Percentiles rank a stretch among this genome's conserved stretches.
Conservation (phyloP, 2,888 invertebrate species). For the Sinhomidia bicolor region DNA sequence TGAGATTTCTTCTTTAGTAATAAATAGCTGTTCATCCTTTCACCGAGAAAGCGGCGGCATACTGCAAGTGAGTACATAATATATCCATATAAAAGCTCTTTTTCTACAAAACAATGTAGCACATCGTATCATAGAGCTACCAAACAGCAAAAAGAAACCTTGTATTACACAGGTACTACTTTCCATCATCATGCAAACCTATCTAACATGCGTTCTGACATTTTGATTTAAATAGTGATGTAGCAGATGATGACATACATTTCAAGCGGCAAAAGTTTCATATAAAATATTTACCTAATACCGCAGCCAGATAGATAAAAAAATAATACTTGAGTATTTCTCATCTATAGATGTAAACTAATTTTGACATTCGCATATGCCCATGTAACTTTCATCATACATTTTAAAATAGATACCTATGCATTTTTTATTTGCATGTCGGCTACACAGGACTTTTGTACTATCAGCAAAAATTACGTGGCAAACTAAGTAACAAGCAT, state of each 20-base stretch:
- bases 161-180: too few species aligned
- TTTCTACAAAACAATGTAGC: not conserved
- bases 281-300: not conserved
- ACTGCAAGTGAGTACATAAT: not conserved
- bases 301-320: too few species aligned
- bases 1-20: slow-evolving; percentile 2
- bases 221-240: slow-evolving; percentile 10
- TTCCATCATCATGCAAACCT: too few species aligned
- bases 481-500: slow-evolving; percentile 36
- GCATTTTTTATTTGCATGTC: not conserved
- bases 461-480: slow-evolving; percentile 22
- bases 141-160: not conserved
- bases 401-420: not conserved
- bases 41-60: slow-evolving; percentile 24
- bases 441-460: not conserved
- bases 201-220: too few species aligned
- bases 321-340: too few species aligned
- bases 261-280: not conserved
- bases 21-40: not conserved
- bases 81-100: not conserved
- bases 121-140: not conserved
- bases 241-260: slow-evolving; percentile 17
- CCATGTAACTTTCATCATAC: too few species aligned
- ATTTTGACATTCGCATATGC: not conserved
- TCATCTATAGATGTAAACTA: too few species aligned